phyloP scores from a whole-genome alignment of 2,797 vertebrate genomes.

The Enoplosus armatus region DNA sequence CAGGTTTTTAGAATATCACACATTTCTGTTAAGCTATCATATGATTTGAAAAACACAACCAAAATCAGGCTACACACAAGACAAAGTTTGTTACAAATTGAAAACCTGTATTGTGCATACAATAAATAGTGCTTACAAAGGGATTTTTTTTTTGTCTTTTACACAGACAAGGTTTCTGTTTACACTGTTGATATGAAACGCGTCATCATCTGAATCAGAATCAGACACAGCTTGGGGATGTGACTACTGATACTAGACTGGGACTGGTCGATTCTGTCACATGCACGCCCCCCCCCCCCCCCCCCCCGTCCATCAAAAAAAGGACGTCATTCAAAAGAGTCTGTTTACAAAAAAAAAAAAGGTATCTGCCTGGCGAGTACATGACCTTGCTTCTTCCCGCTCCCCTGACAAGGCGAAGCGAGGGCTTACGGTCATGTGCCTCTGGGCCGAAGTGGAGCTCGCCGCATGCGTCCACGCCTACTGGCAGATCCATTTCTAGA shows the following conservation, averaged over 20 bases:
- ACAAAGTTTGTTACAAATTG: slow-evolving; percentile 82
- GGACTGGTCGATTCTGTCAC: slow-evolving; percentile 86
- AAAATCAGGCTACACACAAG: slow-evolving; percentile 39
- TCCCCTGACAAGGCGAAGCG: slow-evolving; percentile 62
- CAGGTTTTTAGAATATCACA: slow-evolving; percentile 2
- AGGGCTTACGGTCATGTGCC: slow-evolving; percentile 76
- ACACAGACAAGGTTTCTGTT: slow-evolving; percentile 90
- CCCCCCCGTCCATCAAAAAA: too few species aligned
- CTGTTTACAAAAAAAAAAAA: slow-evolving; percentile 72
- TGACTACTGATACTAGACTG: slow-evolving; percentile 84
- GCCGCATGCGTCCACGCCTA: slow-evolving; percentile 59
- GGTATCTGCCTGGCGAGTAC: slow-evolving; percentile 63
- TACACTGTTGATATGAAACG: slow-evolving; percentile 86
- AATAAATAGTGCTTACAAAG: slow-evolving; percentile 96
- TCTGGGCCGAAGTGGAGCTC: slow-evolving; percentile 76
- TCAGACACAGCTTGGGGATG: slow-evolving; percentile 74
- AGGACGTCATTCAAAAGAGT: slow-evolving; percentile 81
- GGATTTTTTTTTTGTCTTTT: slow-evolving; percentile 77
- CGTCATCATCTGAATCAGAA: slow-evolving; percentile 72
- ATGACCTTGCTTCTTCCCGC: slow-evolving; percentile 49
- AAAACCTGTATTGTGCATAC: slow-evolving; percentile 95
- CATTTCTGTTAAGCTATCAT: neutral
- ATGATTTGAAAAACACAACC: neutral
- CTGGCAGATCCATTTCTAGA: slow-evolving; percentile 78
- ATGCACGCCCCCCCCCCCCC: slow-evolving; percentile 86